These are phyloP conservation scores for Exephanes ischioxanthus DNA, from an alignment of 2,888 invertebrate species.

Conservation along the genomic window DNA sequence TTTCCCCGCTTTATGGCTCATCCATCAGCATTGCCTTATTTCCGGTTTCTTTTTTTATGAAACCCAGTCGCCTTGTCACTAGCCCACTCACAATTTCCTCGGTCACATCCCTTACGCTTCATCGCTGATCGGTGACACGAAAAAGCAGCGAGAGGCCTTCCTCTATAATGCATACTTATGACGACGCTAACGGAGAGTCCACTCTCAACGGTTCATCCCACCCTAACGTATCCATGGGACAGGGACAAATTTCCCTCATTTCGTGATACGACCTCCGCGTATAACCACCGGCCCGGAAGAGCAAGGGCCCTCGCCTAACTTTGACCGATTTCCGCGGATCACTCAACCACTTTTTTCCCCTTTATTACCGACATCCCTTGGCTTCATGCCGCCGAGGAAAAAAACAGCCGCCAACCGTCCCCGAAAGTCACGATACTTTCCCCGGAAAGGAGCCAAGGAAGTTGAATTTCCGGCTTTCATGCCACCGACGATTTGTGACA, in stretches of 20 bases:
- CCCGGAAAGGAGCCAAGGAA: conserved; percentile 15
- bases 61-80: conserved; percentile 42
- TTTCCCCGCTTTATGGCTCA: no score
- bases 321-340: conserved; percentile 70
- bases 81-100: conserved; percentile 50
- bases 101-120: conserved; percentile 29
- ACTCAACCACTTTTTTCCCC: conserved; percentile 64
- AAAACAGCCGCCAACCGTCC: conserved; percentile 43
- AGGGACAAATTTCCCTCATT: conserved; percentile 58
- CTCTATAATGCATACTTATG: conserved; percentile 66
- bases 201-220: conserved; percentile 52
- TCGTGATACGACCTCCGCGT: conserved; percentile 43
- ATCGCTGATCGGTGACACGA: conserved; percentile 59
- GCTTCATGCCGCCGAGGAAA: conserved; percentile 37
- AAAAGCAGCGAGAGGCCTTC: conserved; percentile 57
- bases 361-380: conserved; percentile 22
- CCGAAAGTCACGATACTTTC: conserved; percentile 28
- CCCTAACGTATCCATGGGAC: conserved; percentile 15
- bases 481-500: conserved; percentile 44
- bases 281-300: conserved; percentile 65
- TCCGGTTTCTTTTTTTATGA: conserved; percentile 13
- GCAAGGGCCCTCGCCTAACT: conserved; percentile 60
- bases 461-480: conserved; percentile 57
- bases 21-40: not conserved
- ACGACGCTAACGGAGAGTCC: conserved; percentile 50